phyloP scores from a whole-genome alignment of 2,888 invertebrate species.

The Notocelia uddmanniana region DNA sequence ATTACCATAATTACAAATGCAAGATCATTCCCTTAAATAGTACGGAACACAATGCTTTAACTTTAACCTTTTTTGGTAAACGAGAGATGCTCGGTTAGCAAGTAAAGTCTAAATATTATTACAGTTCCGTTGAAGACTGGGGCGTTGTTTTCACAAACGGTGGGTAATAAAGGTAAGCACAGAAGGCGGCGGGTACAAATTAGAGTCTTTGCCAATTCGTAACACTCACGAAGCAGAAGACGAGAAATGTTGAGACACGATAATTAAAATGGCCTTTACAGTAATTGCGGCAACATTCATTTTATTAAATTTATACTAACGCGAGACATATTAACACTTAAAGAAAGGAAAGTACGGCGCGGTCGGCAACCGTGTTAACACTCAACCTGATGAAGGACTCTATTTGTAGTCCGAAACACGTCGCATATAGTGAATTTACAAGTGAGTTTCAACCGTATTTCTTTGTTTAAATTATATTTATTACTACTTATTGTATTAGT shows the following conservation, averaged over 20 bases:
- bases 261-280: background rate
- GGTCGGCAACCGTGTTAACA: too few relatives aligned
- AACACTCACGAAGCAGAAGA: background rate
- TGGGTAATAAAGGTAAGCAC: slow-evolving; percentile 34
- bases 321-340: too few relatives aligned
- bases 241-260: background rate
- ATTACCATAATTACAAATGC: slow-evolving; percentile 63
- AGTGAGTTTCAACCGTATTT: too few relatives aligned
- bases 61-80: slow-evolving; percentile 44
- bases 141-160: slow-evolving; percentile 24
- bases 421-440: too few relatives aligned
- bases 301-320: background rate
- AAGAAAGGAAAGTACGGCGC: too few relatives aligned
- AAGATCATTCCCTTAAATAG: slow-evolving; percentile 54
- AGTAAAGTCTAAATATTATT: slow-evolving; percentile 46
- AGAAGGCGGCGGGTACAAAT: slow-evolving; percentile 14
- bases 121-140: slow-evolving; percentile 11
- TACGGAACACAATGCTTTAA: slow-evolving; percentile 53
- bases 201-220: slow-evolving; percentile 22
- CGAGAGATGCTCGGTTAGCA: slow-evolving; percentile 42
- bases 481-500: too few relatives aligned
- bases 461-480: too few relatives aligned
- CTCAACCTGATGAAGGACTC: too few relatives aligned
- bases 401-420: too few relatives aligned
- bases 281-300: background rate